phyloP scores from a whole-genome alignment of 1,140 invertebrate species.

The Bombus fervidus region DNA sequence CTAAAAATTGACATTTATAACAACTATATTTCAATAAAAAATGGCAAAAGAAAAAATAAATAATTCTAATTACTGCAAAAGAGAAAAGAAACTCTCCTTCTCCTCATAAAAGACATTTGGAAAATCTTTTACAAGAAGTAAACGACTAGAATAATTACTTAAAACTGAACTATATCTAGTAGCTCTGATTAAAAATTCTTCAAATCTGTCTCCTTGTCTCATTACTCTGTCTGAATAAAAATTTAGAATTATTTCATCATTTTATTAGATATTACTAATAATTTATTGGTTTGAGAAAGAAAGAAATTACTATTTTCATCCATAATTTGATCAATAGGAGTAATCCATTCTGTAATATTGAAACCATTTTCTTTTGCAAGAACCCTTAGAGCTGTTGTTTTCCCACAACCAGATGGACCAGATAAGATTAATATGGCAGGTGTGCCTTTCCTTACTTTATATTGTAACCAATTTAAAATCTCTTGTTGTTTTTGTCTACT shows the following conservation, averaged over 20 bases:
- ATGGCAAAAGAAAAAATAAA: slow-evolving; percentile 18
- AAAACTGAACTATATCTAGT: slow-evolving; percentile 87
- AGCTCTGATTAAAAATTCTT: slow-evolving; percentile 86
- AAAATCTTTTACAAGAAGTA: slow-evolving; percentile 89
- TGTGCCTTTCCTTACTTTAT: slow-evolving; percentile 72
- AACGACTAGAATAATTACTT: slow-evolving; percentile 80
- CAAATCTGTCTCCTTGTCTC: slow-evolving; percentile 85
- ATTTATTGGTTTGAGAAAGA: slow-evolving; percentile 13
- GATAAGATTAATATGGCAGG: slow-evolving; percentile 86
- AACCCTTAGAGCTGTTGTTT: slow-evolving; percentile 85
- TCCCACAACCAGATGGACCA: slow-evolving; percentile 88
- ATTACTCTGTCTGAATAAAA: slow-evolving; percentile 65
- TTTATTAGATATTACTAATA: slow-evolving; percentile 44
- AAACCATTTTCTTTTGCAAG: slow-evolving; percentile 84
- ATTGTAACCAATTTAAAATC: slow-evolving; percentile 73
- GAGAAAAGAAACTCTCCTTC: slow-evolving; percentile 84
- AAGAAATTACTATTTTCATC: slow-evolving; percentile 77
- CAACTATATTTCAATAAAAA: slow-evolving; percentile 23
- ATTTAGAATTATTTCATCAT: not conserved
- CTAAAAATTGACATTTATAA: slow-evolving; percentile 75
- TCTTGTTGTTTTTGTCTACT: slow-evolving; percentile 79
- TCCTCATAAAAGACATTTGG: slow-evolving; percentile 87
- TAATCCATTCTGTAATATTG: slow-evolving; percentile 88
- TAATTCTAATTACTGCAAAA: slow-evolving; percentile 85
- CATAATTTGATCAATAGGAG: slow-evolving; percentile 85